Percentiles rank a stretch among this genome's conserved stretches.
Evolutionary conservation across 1,140 invertebrate species (phyloP).

Genomic region (Magallana ariakensis): DNA sequence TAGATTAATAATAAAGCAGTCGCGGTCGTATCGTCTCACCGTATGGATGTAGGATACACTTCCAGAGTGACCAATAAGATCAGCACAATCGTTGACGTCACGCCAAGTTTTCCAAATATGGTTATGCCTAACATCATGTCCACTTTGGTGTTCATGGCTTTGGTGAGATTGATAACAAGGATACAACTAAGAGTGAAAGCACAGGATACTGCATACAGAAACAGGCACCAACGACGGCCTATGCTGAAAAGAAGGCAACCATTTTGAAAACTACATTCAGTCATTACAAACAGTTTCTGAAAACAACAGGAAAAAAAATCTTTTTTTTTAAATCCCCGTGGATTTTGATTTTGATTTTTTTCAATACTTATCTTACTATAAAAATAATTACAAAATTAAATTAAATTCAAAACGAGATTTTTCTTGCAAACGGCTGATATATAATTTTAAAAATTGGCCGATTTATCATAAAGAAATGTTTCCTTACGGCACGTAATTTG

Average conservation of each 20-base stretch:
- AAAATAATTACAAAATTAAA: no score
- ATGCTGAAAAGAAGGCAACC: conserved; percentile 60
- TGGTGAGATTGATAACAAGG: conserved; percentile 71
- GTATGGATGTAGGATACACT: conserved; percentile 71
- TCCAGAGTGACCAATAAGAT: conserved; percentile 69
- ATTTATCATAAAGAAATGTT: no score
- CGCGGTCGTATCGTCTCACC: conserved; percentile 57
- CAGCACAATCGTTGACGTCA: conserved; percentile 69
- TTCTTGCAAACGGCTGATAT: background rate
- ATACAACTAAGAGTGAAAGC: conserved; percentile 71
- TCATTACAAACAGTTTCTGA: no score
- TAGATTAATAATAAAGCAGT: no score
- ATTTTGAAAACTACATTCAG: no score
- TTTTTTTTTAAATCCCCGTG: no score
- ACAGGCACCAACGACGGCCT: conserved; percentile 74
- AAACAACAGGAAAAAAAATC: no score
- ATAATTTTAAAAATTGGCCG: background rate
- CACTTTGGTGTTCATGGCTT: conserved; percentile 66
- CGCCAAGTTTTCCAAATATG: conserved; percentile 74
- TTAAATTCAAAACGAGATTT: background rate
- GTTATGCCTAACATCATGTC: conserved; percentile 68
- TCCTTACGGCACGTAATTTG: no score
- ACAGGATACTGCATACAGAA: conserved; percentile 72
- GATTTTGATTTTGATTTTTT: no score
- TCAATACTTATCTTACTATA: no score